phyloP scores from a whole-genome alignment of 1,140 invertebrate genomes.

The Conus betulinus region DNA sequence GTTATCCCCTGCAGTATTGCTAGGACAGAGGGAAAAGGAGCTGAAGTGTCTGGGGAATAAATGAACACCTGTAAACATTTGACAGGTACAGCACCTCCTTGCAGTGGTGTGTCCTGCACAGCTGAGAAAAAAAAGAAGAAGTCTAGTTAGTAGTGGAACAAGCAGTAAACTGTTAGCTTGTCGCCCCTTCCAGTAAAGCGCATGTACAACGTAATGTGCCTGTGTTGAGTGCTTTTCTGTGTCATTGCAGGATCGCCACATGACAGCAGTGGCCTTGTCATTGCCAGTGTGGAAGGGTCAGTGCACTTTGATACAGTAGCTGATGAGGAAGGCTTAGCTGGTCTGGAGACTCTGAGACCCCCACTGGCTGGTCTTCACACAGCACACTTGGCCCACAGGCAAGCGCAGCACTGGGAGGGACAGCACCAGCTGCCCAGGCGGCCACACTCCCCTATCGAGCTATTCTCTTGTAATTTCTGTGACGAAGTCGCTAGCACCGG shows the following conservation, averaged over 20 bases:
- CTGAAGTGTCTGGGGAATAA: too few species aligned
- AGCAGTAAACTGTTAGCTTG: too few species aligned
- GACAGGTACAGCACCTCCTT: too few species aligned
- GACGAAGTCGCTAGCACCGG: neutral
- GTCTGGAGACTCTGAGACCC: neutral
- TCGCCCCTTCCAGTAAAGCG: too few species aligned
- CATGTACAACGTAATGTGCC: neutral
- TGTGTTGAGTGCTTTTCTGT: neutral
- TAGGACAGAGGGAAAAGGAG: too few species aligned
- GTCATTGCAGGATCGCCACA: neutral
- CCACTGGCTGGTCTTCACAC: neutral
- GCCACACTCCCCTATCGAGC: neutral
- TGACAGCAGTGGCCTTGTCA: neutral
- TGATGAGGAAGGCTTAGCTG: neutral
- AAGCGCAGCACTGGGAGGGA: neutral
- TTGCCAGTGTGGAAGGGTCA: neutral
- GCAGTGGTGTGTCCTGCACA: too few species aligned
- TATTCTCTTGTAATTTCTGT: neutral
- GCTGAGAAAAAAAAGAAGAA: too few species aligned
- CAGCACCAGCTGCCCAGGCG: neutral
- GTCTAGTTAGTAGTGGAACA: too few species aligned
- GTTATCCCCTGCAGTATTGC: too few species aligned
- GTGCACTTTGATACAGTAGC: neutral
- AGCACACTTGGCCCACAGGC: neutral
- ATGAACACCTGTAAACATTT: too few species aligned